Evolutionary conservation across 2,797 vertebrate species (phyloP).

Genomic region (Lutjanus campechanus): DNA sequence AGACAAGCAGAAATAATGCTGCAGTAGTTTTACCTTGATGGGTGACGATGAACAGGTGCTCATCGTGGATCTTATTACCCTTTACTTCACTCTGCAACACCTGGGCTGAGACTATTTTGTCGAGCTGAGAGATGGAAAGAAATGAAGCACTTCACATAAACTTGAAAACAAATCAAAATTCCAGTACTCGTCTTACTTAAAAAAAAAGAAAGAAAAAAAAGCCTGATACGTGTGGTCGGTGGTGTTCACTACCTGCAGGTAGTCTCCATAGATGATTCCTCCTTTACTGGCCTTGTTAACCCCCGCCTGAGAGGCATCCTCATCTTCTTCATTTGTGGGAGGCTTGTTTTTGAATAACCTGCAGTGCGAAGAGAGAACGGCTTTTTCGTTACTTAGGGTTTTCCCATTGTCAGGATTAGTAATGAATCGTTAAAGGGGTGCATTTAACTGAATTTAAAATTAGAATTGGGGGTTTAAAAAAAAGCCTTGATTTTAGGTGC

Average conservation of each 20-base stretch:
- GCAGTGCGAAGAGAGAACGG: constrained; percentile 46
- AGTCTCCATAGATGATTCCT: constrained; percentile 92
- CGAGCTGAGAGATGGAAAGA: constrained; percentile 85
- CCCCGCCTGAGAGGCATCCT: constrained; percentile 89
- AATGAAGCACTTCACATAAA: constrained; percentile 7
- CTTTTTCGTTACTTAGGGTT: constrained; percentile 18
- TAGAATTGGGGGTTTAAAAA: neutral
- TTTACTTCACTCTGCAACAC: constrained; percentile 94
- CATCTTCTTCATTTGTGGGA: constrained; percentile 81
- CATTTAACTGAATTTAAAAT: neutral
- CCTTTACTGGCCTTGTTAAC: constrained; percentile 92
- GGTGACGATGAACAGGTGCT: constrained; percentile 98
- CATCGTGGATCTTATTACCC: constrained; percentile 96
- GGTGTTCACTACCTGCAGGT: constrained; percentile 88
- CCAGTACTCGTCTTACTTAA: neutral
- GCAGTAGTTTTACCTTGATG: constrained; percentile 91
- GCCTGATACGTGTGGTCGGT: fast-evolving
- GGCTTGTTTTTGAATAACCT: constrained; percentile 89
- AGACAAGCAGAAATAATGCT: neutral
- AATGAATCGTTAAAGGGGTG: neutral
- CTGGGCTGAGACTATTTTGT: constrained; percentile 93
- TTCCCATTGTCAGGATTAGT: constrained; percentile 2
- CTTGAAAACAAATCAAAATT: constrained; percentile 1
- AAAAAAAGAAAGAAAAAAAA: neutral
- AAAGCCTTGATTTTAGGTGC: neutral